phyloP scores from a whole-genome alignment of 1,140 invertebrate species.

The Asobara japonica region DNA sequence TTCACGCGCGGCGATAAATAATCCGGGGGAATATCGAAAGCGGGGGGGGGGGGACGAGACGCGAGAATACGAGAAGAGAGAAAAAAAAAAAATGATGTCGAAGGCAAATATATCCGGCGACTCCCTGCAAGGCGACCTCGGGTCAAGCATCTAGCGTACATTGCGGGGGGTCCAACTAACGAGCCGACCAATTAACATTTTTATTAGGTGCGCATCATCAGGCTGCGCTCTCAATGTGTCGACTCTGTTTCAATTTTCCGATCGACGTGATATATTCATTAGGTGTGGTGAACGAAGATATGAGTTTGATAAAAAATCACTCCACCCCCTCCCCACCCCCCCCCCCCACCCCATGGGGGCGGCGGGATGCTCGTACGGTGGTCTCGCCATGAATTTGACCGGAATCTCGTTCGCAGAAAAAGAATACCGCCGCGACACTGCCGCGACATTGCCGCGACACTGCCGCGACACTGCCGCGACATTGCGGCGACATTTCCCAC shows the following conservation, averaged over 20 bases:
- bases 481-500: too few species aligned
- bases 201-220: conserved; percentile 53
- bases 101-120: conserved; percentile 56
- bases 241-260: not conserved
- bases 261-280: too few species aligned
- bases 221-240: not conserved
- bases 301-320: too few species aligned
- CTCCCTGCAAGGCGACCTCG: conserved; percentile 63
- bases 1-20: conserved; percentile 55
- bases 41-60: conserved; percentile 27
- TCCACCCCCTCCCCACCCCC: too few species aligned
- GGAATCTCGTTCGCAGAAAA: too few species aligned
- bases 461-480: too few species aligned
- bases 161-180: conserved; percentile 64
- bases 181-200: conserved; percentile 66
- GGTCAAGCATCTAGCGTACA: conserved; percentile 56
- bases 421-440: too few species aligned
- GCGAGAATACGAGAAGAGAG: conserved; percentile 36
- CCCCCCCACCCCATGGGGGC: too few species aligned
- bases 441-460: too few species aligned
- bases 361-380: too few species aligned
- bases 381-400: too few species aligned
- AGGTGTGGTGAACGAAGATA: too few species aligned
- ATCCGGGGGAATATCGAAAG: conserved; percentile 45
- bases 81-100: conserved; percentile 19